Evolutionary conservation across 2,888 invertebrate genomes (phyloP).

Genomic region (Cataglyphis albicans): DNA sequence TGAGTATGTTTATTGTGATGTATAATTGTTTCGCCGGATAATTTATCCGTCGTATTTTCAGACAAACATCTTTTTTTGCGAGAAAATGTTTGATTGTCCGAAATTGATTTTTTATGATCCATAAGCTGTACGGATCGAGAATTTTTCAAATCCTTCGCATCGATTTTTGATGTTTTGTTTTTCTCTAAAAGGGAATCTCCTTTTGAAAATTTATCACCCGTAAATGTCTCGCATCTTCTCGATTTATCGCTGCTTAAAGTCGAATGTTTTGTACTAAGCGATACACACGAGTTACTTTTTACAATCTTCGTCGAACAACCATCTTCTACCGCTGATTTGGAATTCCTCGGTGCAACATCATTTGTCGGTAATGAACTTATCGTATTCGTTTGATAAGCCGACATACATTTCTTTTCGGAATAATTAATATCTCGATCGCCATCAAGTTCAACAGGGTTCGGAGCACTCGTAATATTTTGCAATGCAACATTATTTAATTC

Average conservation of each 20-base stretch:
- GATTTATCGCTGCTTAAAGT: background rate
- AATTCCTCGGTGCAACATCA: background rate
- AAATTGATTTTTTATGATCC: background rate
- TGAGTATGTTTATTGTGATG: conserved; percentile 41
- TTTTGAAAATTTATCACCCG: conserved; percentile 16
- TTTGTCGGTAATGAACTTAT: background rate
- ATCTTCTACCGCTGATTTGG: conserved; percentile 10
- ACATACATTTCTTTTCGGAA: background rate
- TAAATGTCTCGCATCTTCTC: background rate
- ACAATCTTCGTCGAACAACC: background rate
- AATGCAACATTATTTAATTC: background rate
- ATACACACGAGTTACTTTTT: background rate
- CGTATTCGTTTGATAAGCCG: background rate
- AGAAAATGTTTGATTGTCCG: conserved; percentile 44
- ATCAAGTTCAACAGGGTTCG: background rate
- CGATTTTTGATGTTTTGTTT: background rate
- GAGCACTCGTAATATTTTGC: background rate
- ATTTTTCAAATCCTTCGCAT: conserved; percentile 11
- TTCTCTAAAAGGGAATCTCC: background rate
- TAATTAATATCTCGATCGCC: background rate
- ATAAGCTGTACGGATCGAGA: background rate
- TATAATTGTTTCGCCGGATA: background rate
- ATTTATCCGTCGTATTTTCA: conserved; percentile 33
- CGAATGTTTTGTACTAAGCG: background rate
- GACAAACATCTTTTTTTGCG: conserved; percentile 46